Base-by-base conservation (phyloP, 2,113 vertebrate genomes). In the Hippoglossus stenolepis region DNA sequence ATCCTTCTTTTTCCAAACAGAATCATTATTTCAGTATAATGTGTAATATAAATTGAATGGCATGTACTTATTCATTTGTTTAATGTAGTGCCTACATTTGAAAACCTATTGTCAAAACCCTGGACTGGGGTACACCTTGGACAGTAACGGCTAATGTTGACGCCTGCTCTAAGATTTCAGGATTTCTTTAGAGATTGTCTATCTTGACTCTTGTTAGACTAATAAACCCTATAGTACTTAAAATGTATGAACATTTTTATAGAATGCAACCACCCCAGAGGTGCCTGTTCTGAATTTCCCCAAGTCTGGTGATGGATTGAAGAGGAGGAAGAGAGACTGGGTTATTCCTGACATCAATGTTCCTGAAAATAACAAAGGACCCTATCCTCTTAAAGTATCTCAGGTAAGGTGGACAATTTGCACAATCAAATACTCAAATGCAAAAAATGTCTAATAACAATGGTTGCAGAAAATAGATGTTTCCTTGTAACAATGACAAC, bases 281-380 rank as follows among this genome's bases (percentile, higher is more conserved):
- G 43, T 91, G 5, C 80, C 84, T 6, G 23, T 92, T 49, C 11
- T 95, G 54, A 2, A n/a, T 28, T 94, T 95, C 64, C 90, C 83
- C 6, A 84, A 77, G 49, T 60, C 85, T 5, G 64, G 3, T 43
- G 4, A 4, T 43, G 93, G 92, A 1, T 74, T 92, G 40, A 92
- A 12, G 31, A 92, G 94, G 61, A 85, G 51, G 51, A 95, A 94
- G 81, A 92, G 94, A 77, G 93, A 75, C 1, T 94, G 94, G 94
- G 74, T 94, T 13, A 91, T 93, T 80, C 94, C 93, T 28, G 47
- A 64, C 0, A 15, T 94, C 8, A 61, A 0, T 24, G 14, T 93
- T 53, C 0, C 35, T 0, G 94, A 95, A 71, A 91, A 93, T 31
- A 0, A 6, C 1, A 78, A 53, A 66, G 92, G 93, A 54, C 63